Base-by-base conservation (phyloP, 2,113 vertebrate species). In the Grallaria varia region DNA sequence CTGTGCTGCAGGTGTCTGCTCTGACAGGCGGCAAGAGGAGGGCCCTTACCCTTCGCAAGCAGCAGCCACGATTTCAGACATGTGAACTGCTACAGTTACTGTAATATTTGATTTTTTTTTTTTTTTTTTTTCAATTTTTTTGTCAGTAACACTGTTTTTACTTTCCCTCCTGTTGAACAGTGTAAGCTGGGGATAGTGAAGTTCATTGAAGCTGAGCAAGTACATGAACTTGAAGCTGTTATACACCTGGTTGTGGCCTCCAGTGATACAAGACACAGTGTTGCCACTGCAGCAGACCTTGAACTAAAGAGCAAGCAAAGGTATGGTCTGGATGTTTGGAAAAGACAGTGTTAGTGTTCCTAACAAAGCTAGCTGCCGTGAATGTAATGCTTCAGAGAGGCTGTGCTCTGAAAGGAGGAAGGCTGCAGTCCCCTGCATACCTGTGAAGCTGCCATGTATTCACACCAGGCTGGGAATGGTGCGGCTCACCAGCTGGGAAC, bases 151-250 rank as follows among this genome's bases (percentile, higher is more conserved):
- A 14, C 39, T 84, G 33, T 58, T 45, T 69, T 95, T 86, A 66
- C 77, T 79, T 96, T 87, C 25, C 80, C 27, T 83, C 21, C 85
- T 85, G 11, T 84, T 92, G 37, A 93, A 52, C 96, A 99, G 99
- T 99, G 99, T 97, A 99, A 99, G 81, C 94, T 99, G 96, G 99
- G 99, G 14, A 99, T 99, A 77, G 99, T 99, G 94, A 99, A 99
- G 95, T 99, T 99, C 96, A 99, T 99, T 58, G 99, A 99, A 96
- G 99, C 99, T 14, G 98, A 99, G 85, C 99, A 99, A 96, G 99
- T 99, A 55, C 99, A 99, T 10, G 99, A 99, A 91, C 98, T 99
- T 35, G 99, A 99, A 97, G 98, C 99, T 6, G 98, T 99, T 90
- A 98, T 99, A 93, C 99, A 99, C 95, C 96, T 99, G 94, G 99